phyloP scores from a whole-genome alignment of 2,113 vertebrate species.

The Saccopteryx leptura region DNA sequence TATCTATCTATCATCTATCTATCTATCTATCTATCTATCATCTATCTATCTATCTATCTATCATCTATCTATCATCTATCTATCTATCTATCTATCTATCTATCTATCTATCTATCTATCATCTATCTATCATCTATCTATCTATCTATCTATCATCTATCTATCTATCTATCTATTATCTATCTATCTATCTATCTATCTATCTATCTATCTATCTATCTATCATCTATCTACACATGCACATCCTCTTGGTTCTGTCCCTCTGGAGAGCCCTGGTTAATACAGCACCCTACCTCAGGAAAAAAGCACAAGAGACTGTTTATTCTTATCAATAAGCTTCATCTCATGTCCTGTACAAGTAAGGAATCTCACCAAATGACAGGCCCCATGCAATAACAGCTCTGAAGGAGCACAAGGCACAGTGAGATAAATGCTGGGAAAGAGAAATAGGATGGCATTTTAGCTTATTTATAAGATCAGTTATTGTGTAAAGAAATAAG shows the following conservation, averaged over 20 bases:
- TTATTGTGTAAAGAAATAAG: neutral
- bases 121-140: neutral
- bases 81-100: no score
- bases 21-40: no score
- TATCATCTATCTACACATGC: neutral
- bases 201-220: no score
- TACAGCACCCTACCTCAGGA: neutral
- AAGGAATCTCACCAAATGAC: neutral
- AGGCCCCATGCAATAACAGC: rapidly evolving
- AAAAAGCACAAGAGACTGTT: neutral
- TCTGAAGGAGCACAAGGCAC: neutral
- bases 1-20: no score
- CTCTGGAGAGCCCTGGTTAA: neutral
- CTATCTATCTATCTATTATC: no score
- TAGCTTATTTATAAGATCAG: neutral
- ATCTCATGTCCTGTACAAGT: neutral
- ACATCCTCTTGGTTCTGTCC: neutral
- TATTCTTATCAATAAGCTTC: neutral
- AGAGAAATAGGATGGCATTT: neutral
- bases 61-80: neutral
- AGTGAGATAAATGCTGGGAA: no score
- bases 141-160: neutral
- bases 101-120: no score
- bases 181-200: no score
- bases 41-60: neutral